Percentiles rank a stretch among this genome's conserved stretches.
Conservation (phyloP, 2,888 invertebrate species). For the Macrosoma leucophasiata region DNA sequence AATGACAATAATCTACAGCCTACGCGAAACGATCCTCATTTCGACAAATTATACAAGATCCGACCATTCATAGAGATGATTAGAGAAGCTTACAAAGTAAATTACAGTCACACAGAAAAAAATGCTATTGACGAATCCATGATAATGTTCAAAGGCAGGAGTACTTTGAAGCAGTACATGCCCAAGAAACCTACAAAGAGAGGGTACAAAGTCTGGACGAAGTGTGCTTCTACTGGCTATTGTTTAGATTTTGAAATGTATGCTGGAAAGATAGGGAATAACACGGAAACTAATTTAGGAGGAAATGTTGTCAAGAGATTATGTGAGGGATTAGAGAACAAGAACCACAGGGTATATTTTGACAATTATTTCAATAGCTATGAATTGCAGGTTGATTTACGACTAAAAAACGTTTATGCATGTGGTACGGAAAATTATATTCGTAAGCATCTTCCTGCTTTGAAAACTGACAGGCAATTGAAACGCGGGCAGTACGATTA, state of each 20-base stretch:
- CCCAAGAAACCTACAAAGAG: conserved; percentile 7
- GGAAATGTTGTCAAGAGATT: conserved; percentile 15
- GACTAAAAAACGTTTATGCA: conserved; percentile 9
- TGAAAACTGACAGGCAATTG: conserved; percentile 9
- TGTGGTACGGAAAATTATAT: conserved; percentile 16
- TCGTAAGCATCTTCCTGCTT: neutral
- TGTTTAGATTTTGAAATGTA: conserved; percentile 19
- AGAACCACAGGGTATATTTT: too few relatives aligned
- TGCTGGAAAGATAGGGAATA: conserved; percentile 15
- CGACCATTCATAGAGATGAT: conserved; percentile 6
- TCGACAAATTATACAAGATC: conserved; percentile 17
- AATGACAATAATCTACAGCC: conserved; percentile 18
- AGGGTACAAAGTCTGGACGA: neutral
- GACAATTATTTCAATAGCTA: conserved; percentile 20
- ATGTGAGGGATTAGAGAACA: too few relatives aligned
- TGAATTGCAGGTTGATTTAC: conserved; percentile 15
- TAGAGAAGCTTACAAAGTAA: too few relatives aligned
- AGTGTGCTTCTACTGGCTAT: neutral
- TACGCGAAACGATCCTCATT: conserved; percentile 8
- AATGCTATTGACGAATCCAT: neutral
- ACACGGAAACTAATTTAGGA: conserved; percentile 13
- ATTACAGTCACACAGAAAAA: too few relatives aligned
- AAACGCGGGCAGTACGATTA: conserved; percentile 13
- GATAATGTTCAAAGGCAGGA: conserved; percentile 11
- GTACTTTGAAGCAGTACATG: conserved; percentile 14